A percentile compares a stretch with the other conserved stretches of the same genome.
phyloP scores from a whole-genome alignment of 1,140 invertebrate species.

The Zaprionus inermis region DNA sequence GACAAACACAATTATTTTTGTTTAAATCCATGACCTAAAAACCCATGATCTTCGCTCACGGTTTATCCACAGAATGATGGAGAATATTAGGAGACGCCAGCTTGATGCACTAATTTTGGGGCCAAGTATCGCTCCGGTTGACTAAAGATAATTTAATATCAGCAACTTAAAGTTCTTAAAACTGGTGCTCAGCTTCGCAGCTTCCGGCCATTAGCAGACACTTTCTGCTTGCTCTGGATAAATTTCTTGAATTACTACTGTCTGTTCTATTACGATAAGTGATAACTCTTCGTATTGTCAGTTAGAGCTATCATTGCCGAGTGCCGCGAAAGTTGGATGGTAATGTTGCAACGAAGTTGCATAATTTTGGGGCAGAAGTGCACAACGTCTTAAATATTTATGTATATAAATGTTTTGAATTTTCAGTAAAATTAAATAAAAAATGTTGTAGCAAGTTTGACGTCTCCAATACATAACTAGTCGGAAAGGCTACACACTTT shows the following conservation, averaged over 20 bases:
- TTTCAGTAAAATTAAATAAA: not conserved
- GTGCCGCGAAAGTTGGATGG: not conserved
- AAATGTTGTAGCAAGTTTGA: not conserved
- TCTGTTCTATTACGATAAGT: too few relatives aligned
- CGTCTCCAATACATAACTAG: too few relatives aligned
- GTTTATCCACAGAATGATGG: not conserved
- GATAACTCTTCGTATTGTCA: not conserved
- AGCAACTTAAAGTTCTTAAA: not conserved
- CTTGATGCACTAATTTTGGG: not conserved
- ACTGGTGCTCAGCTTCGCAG: not conserved
- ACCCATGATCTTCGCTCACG: not conserved
- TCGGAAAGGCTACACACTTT: too few relatives aligned
- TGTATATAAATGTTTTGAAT: not conserved
- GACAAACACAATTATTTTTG: too few relatives aligned
- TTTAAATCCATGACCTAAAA: too few relatives aligned
- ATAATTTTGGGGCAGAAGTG: not conserved
- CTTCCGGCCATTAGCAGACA: slow-evolving; percentile 1
- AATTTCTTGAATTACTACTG: not conserved
- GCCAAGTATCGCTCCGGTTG: not conserved
- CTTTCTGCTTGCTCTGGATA: not conserved
- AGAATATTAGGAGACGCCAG: not conserved
- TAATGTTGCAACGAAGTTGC: not conserved
- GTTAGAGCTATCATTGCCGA: not conserved
- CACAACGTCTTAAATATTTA: not conserved
- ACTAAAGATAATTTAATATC: not conserved